Conservation (phyloP, 2,113 vertebrate genomes). For the Penelope pileata region DNA sequence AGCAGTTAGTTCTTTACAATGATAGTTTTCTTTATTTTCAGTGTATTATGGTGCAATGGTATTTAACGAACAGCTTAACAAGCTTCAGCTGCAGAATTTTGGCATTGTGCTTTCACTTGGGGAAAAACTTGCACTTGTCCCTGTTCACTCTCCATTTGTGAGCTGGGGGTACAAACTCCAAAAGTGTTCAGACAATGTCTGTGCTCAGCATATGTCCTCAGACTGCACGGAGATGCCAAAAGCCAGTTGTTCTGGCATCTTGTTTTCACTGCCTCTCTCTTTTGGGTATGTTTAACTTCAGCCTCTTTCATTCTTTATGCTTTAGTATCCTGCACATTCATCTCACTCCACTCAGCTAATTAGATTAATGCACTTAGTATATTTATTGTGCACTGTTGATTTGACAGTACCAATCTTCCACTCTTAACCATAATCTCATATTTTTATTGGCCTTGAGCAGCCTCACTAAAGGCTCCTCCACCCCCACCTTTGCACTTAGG, state of each 20-base stretch:
- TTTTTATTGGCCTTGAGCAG: neutral
- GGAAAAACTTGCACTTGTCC: neutral
- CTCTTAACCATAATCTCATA: neutral
- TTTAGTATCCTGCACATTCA: neutral
- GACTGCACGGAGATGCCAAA: neutral
- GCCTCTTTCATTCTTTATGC: neutral
- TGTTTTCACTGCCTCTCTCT: neutral
- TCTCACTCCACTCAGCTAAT: neutral
- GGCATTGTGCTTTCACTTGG: neutral
- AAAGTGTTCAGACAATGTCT: neutral
- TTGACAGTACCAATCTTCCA: neutral
- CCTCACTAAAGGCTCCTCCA: neutral
- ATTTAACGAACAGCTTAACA: conserved; percentile 21
- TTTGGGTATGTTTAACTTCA: neutral
- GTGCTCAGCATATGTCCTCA: neutral
- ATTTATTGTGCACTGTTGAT: conserved; percentile 5
- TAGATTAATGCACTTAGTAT: neutral
- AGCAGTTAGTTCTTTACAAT: neutral
- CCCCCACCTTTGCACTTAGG: neutral
- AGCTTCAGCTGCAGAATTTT: neutral
- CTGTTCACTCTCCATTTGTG: neutral
- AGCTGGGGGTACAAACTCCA: neutral
- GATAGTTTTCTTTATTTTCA: neutral
- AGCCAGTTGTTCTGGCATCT: neutral
- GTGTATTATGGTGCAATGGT: neutral